A percentile compares a stretch with the other conserved stretches of the same genome.
phyloP scores from a whole-genome alignment of 2,113 vertebrate species.

The Phrynosoma platyrhinos region DNA sequence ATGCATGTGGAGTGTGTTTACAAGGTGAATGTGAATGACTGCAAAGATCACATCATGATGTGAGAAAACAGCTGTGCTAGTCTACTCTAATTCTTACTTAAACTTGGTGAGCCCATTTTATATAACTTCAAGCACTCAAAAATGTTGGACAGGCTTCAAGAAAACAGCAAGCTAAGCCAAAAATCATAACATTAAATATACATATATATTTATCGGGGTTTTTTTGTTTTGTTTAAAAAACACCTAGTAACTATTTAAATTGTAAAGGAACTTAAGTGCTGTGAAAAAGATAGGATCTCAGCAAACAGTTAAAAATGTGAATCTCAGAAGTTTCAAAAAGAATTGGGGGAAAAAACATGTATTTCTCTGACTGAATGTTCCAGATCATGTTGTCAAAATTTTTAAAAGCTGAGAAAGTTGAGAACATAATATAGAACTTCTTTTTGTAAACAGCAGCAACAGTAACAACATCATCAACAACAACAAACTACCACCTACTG shows the following conservation, averaged over 20 bases:
- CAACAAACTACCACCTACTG: no score
- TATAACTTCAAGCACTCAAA: neutral
- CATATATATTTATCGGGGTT: neutral
- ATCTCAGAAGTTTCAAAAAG: neutral
- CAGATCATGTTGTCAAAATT: neutral
- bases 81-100: no score
- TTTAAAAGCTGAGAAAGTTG: neutral
- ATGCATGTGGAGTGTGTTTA: neutral
- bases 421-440: neutral
- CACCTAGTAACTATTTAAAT: neutral
- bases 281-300: neutral
- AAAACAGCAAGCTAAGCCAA: conserved; percentile 7
- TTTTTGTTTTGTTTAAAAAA: neutral
- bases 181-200: neutral
- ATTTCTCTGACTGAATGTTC: neutral
- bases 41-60: neutral
- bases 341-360: no score
- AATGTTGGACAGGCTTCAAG: neutral
- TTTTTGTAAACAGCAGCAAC: neutral
- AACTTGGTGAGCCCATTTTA: neutral
- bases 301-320: neutral
- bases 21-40: conserved; percentile 1
- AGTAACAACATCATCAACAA: no score
- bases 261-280: neutral
- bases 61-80: neutral